Evolutionary conservation across 1,140 invertebrate species (phyloP).

Genomic region (Drosophila dunni): DNA sequence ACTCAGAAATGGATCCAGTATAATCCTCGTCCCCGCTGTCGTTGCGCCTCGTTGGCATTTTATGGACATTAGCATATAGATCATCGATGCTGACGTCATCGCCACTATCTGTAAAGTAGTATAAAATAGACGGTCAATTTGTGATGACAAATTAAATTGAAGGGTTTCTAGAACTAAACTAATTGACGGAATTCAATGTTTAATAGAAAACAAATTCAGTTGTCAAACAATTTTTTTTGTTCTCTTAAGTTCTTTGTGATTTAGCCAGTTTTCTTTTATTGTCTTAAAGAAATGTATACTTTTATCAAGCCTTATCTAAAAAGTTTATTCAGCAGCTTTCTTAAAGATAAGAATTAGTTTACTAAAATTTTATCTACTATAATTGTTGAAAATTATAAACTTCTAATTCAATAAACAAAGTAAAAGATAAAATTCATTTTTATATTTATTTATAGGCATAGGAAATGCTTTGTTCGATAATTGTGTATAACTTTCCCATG

Average conservation of each 20-base stretch:
- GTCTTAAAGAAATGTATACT: neutral
- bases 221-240: neutral
- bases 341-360: constrained; percentile 17
- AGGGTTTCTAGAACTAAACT: neutral
- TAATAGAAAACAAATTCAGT: neutral
- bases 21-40: constrained; percentile 69
- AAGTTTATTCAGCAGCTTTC: neutral
- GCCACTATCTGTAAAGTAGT: constrained; percentile 35
- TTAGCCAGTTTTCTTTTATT: neutral
- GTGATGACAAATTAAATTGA: neutral
- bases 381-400: constrained; percentile 11
- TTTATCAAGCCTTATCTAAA: neutral
- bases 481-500: neutral
- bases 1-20: constrained; percentile 56
- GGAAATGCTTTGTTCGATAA: constrained; percentile 1
- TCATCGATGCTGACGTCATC: constrained; percentile 71
- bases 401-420: neutral
- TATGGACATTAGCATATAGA: constrained; percentile 79
- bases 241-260: neutral
- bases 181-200: neutral
- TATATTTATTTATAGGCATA: neutral
- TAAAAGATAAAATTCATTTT: neutral
- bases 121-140: constrained; percentile 20
- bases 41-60: constrained; percentile 63
- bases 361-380: constrained; percentile 11